phyloP scores from a whole-genome alignment of 2,113 vertebrate species.

The Podocnemis expansa region DNA sequence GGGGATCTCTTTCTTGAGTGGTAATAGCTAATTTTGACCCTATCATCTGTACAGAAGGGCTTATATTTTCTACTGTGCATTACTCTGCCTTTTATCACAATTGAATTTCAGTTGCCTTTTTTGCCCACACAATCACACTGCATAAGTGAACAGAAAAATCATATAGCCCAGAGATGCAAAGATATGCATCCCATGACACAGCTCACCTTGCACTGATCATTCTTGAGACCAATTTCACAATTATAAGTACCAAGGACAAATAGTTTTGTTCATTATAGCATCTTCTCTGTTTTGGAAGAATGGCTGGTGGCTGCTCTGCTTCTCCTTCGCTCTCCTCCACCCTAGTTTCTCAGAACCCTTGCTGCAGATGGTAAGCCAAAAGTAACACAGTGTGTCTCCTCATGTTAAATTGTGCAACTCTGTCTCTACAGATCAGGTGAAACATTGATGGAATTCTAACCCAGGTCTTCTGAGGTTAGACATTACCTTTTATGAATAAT shows the following conservation, averaged over 20 bases:
- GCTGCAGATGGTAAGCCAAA: not conserved
- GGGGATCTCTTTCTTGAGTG: not conserved
- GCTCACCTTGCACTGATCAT: not conserved
- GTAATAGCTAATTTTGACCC: not conserved
- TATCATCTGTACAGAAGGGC: not conserved
- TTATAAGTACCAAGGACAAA: not conserved
- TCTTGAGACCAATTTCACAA: not conserved
- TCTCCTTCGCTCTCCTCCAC: not conserved
- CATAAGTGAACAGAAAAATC: too few relatives aligned
- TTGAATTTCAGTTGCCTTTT: not conserved
- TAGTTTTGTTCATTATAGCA: not conserved
- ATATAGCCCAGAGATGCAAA: too few relatives aligned
- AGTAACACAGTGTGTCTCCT: not conserved
- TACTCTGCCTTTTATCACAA: not conserved
- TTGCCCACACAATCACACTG: too few relatives aligned
- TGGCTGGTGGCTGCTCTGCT: not conserved
- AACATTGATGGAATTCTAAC: not conserved
- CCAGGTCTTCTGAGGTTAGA: not conserved
- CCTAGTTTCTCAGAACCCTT: not conserved
- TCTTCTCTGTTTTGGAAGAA: not conserved
- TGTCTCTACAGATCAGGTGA: not conserved
- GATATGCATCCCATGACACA: too few relatives aligned
- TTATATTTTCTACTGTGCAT: not conserved
- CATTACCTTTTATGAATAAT: not conserved
- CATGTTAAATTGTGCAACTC: not conserved